phyloP scores from a whole-genome alignment of 2,888 invertebrate genomes.

The Aspidiotus rigidus region DNA sequence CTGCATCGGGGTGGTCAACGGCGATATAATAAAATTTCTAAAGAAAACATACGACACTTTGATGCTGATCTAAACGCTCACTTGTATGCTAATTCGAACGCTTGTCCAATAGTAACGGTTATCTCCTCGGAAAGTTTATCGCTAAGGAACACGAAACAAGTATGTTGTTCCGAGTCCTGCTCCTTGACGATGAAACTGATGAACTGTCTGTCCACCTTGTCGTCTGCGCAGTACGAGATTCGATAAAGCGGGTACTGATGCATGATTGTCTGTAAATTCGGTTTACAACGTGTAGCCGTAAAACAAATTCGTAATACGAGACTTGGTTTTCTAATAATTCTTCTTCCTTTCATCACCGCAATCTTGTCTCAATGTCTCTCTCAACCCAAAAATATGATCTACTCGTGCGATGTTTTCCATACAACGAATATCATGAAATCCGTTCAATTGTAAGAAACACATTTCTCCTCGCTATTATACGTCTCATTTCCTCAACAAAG shows the following conservation, averaged over 20 bases:
- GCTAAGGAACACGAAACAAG: slow-evolving; percentile 94
- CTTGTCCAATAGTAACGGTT: slow-evolving; percentile 94
- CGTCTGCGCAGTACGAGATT: slow-evolving; percentile 98
- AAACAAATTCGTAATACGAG: background rate
- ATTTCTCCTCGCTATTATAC: background rate
- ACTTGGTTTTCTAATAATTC: background rate
- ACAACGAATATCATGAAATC: too few species aligned
- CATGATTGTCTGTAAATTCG: slow-evolving; percentile 55
- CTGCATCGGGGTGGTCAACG: too few species aligned
- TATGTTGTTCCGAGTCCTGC: slow-evolving; percentile 67
- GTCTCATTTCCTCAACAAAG: background rate
- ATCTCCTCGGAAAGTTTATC: slow-evolving; percentile 97
- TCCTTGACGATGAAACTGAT: slow-evolving; percentile 91
- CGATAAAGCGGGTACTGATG: slow-evolving; percentile 93
- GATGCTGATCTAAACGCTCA: slow-evolving; percentile 40
- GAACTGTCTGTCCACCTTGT: slow-evolving; percentile 94
- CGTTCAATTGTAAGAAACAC: background rate
- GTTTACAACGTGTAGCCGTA: slow-evolving; percentile 30
- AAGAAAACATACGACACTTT: background rate
- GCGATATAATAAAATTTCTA: too few species aligned
- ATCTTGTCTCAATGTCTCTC: background rate
- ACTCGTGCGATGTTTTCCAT: too few species aligned
- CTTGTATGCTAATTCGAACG: slow-evolving; percentile 94
- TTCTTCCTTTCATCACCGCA: background rate
- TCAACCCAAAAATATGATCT: background rate